phyloP scores from a whole-genome alignment of 2,113 vertebrate species.

The Bothrops jararaca region DNA sequence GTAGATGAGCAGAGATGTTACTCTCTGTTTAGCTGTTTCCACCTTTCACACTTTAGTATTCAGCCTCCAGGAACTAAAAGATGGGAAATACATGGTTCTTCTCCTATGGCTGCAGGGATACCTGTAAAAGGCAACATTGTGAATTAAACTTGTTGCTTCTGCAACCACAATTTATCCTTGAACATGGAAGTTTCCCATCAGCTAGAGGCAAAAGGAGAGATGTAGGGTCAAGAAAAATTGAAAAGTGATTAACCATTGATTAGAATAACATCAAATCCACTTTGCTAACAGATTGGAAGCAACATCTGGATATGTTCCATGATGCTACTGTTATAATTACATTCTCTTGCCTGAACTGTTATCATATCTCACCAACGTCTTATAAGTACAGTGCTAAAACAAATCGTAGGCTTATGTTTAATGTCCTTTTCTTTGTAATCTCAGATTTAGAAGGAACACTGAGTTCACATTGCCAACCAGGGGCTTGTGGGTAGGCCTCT shows the following conservation, averaged over 20 bases:
- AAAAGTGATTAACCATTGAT: not conserved
- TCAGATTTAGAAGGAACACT: not conserved
- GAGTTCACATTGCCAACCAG: not conserved
- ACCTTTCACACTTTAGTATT: not conserved
- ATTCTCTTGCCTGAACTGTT: not conserved
- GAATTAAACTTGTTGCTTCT: not conserved
- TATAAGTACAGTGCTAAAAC: not conserved
- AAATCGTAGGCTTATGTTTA: not conserved
- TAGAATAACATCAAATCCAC: not conserved
- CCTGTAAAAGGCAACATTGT: not conserved
- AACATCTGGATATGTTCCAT: not conserved
- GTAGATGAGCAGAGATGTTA: not conserved
- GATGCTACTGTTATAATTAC: not conserved
- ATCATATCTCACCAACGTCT: not conserved
- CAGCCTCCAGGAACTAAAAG: not conserved
- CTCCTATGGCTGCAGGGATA: not conserved
- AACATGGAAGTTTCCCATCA: not conserved
- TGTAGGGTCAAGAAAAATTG: not conserved
- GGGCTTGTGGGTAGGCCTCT: not conserved
- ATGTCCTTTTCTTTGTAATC: not conserved
- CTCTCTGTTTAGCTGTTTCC: not conserved
- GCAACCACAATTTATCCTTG: not conserved
- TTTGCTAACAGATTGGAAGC: not conserved
- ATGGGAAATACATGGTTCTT: not conserved
- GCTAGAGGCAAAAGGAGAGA: not conserved